A percentile compares a stretch with the other conserved stretches of the same genome.
These are phyloP conservation scores for Drosophila merina DNA, from an alignment of 2,888 invertebrate genomes.

Conservation along the genomic window DNA sequence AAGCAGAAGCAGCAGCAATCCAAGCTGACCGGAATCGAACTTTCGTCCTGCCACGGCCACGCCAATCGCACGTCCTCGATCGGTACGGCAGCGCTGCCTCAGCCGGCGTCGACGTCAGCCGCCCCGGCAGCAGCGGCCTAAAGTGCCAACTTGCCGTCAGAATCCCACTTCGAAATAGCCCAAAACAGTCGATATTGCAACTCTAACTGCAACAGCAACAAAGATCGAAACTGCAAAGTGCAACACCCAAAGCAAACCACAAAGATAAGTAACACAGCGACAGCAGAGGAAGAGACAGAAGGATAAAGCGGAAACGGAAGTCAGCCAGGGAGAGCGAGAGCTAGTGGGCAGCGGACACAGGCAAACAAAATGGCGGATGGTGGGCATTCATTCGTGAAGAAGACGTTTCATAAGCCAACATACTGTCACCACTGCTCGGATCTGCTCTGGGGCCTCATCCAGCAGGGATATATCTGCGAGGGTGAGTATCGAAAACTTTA, in stretches of 20 bases:
- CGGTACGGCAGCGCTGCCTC: conserved; percentile 42
- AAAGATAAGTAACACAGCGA: neutral
- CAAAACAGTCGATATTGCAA: conserved; percentile 40
- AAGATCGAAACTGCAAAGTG: neutral
- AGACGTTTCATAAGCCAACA: conserved; percentile 99
- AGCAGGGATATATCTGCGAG: conserved; percentile 99
- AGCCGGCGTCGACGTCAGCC: conserved; percentile 37
- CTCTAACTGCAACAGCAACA: conserved; percentile 57
- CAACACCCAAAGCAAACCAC: conserved; percentile 36
- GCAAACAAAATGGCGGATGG: conserved; percentile 85
- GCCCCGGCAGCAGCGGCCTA: conserved; percentile 37
- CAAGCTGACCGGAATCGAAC: conserved; percentile 36
- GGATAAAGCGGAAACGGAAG: conserved; percentile 35
- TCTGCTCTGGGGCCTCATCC: conserved; percentile 99
- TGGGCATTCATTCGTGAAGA: conserved; percentile 99
- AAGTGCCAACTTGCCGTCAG: conserved; percentile 38
- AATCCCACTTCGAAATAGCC: conserved; percentile 40
- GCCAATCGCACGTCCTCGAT: conserved; percentile 40
- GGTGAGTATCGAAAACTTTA: conserved; percentile 86
- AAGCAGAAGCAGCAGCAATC: conserved; percentile 36
- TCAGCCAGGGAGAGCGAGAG: conserved; percentile 32
- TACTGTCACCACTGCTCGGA: conserved; percentile 99
- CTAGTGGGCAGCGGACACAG: conserved; percentile 57
- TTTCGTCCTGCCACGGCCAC: conserved; percentile 42
- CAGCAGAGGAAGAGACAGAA: neutral